Base-by-base conservation (phyloP, 2,888 invertebrate genomes). In the Heliconius ethilla region DNA sequence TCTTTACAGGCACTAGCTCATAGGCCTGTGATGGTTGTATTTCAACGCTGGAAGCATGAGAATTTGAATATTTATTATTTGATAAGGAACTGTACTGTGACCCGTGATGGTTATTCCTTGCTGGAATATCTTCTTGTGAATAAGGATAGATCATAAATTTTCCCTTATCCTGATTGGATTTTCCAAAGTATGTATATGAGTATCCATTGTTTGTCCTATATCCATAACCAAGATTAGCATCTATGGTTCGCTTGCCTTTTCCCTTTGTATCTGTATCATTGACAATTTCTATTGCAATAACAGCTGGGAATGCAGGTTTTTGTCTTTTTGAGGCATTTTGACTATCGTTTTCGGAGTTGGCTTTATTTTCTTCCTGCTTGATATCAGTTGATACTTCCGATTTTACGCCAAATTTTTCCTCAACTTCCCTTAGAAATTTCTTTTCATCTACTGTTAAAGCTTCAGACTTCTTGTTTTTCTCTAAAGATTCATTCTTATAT, bases 161-260 rank as follows among this genome's bases (percentile, higher is more conserved):
- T 18, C 94, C 94, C 84, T 93, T 91, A 45, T 93, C 91, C 83
- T 93, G 90, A 1, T 87, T 84, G 45, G 91, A 87, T 85, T 92
- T 93, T n/a, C 94, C 95, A 63, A 94, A 94, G 82, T 94, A 92
- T 4, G 91, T 90, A 82, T 95, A 95, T n/a, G 91, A 89, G 69
- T 94, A 95, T 13, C 94, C 94, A 81, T 90, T 90, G 82, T 95
- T 95, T 3, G 93, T 93, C 83, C 93, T 92, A 81, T 95, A 96
- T 11, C 96, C 96, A 86, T 96, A 97, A 78, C 97, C 97, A 18
- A 97, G 90, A 72, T 96, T 96, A 1, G 96, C 95, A 82, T 97
- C 96, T 22, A 97, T 96, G 0, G 97, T 97, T 82, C 97, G 92
- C 85, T 97, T 97, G 0, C 93, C 94, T 87, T 95, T 95, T 6